Evolutionary conservation across 2,797 vertebrate species (phyloP), one percentile per base, ranked within the genome.

Genomic region (Argentina silus): DNA sequence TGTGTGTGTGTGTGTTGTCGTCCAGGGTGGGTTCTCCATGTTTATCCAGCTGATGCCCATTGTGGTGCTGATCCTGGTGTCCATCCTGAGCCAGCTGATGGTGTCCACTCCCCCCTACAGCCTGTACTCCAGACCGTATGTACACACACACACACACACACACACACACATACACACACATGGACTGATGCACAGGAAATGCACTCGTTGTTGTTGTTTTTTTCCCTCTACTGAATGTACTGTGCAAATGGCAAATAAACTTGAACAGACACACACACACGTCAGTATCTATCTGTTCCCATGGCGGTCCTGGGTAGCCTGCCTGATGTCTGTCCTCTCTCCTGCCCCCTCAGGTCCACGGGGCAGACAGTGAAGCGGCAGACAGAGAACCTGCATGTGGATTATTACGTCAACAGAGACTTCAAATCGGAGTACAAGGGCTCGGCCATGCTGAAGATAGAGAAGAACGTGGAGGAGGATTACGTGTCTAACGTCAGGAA

Each of bases 21-120:
- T 83, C 48, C 69, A 99, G 98, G 97, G 97, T 73, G 97, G 98
- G n/a, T 99, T 99, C 91, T 99, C 98, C 63, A 98, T 98, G 95
- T 96, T 99, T 78, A 96, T 99, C 86, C 98, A 99, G 88, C 90
- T 99, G 90, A 96, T 99, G 96, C 98, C 98, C 71, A 95, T 99
- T 51, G 94, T 98, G 79, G 95, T 99, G 53, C 87, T 99, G 91
- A 96, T 99, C 83, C 92, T 99, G 27, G 96, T 99, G 76, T 99
- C 98, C 59, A 91, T 99, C 78, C 87, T 99, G 85, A 99, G 98
- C 90, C 98, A 99, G 87, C 63, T 99, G 92, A 97, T 99, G 98
- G 96, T 99, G 76, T 97, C 98, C 48, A 97, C 96, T 75, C 96
- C 96, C 86, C 97, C 97, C 14, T 99, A 98, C 21, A 96, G 97